Evolutionary conservation across 2,888 invertebrate genomes (phyloP).

Genomic region (Torymus texanus): DNA sequence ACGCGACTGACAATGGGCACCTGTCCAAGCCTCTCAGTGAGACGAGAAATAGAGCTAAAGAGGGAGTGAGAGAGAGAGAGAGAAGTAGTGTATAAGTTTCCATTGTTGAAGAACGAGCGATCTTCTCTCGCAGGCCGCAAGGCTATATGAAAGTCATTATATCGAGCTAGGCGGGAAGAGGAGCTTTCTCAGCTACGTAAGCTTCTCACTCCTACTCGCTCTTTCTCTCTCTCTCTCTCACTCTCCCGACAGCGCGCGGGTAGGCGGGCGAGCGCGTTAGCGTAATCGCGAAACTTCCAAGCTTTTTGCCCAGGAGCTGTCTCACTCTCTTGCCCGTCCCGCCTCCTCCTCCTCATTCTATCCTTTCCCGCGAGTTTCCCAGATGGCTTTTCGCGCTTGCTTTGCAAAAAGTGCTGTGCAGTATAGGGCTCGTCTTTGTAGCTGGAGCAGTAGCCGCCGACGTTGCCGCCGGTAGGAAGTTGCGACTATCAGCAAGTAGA

Average conservation of each 20-base stretch:
- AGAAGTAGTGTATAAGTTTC: conserved; percentile 46
- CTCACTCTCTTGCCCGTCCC: background rate
- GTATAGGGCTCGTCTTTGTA: conserved; percentile 16
- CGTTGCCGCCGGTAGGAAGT: conserved; percentile 3
- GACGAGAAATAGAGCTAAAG: conserved; percentile 5
- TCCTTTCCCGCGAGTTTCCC: conserved; percentile 16
- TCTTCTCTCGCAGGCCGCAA: conserved; percentile 23
- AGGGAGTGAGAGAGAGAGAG: conserved; percentile 16
- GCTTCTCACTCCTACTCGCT: background rate
- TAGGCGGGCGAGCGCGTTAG: background rate
- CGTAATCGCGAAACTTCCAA: conserved; percentile 48
- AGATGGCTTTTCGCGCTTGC: conserved; percentile 48
- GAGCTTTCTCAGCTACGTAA: conserved; percentile 32
- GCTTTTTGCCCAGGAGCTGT: conserved; percentile 40
- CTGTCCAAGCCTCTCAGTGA: conserved; percentile 3
- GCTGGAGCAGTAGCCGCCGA: background rate
- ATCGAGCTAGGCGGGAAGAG: conserved; percentile 19
- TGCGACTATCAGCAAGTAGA: conserved; percentile 24
- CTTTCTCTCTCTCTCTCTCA: too few species aligned
- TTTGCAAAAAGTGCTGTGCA: conserved; percentile 36
- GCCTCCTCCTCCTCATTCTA: too few species aligned
- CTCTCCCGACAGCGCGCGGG: too few species aligned
- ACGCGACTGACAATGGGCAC: background rate
- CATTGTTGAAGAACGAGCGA: conserved; percentile 38
- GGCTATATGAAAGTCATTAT: conserved; percentile 47